Base-by-base conservation (phyloP, 2,113 vertebrate species). In the Dermatemys mawii region DNA sequence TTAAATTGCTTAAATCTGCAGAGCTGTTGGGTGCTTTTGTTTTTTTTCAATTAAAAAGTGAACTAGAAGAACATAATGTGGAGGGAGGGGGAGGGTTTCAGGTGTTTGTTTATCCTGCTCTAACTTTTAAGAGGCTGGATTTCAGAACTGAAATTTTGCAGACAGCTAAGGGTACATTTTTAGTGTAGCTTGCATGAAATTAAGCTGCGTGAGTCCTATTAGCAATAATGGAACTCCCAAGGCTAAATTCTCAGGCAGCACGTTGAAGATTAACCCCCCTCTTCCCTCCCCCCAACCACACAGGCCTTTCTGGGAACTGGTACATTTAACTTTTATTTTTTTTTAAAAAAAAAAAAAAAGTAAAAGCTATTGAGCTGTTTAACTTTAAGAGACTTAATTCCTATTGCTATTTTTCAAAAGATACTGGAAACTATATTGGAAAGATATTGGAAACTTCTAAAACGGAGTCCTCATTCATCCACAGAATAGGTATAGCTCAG, bases 231-330 rank as follows among this genome's bases (percentile, higher is more conserved):
- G 95, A 95, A 97, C 96, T 93, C 97, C 97, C 96, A 97, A 84
- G 63, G 93, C 94, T 96, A 94, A 95, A 92, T 97, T 97, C 96
- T 94, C 92, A 90, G 96, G 90, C 95, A 91, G 92, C 88, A 26
- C 63, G 92, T 96, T 95, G 90, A 97, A 98, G 96, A 97, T 97
- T 94, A 97, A 96, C 95, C 97, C 96, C 27, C 51, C 51, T 2
- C 51, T 2, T 6, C 7, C 21, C 51, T 93, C 96, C 21, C 51
- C 93, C 96, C 91, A 81, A 90, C 92, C n/a, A n/a, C n/a, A n/a
- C n/a, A n/a, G n/a, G n/a, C 95, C 96, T 97, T 51, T n/a, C 88
- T 81, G 88, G 82, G 93, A 93, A 95, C 83, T 2, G 38, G 82
- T 7, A 84, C 27, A 0, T 83, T 80, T 91, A 88, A 6, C 87